Conservation (phyloP, 2,113 vertebrate species). For the Eublepharis macularius region DNA sequence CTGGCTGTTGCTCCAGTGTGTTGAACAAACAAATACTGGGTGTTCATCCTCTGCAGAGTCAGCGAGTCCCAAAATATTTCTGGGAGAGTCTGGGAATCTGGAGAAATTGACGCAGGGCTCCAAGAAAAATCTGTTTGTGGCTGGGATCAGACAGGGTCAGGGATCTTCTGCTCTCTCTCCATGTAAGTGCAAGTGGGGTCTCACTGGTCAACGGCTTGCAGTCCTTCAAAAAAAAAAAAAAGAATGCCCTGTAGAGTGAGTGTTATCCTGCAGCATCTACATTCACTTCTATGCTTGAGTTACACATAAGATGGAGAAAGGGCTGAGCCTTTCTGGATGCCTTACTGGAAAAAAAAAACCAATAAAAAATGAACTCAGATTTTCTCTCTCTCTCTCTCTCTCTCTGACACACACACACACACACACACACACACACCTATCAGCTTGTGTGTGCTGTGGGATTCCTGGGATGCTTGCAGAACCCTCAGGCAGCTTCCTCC, state of each 20-base stretch:
- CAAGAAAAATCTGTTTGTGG: neutral
- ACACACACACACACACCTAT: neutral
- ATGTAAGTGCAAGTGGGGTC: neutral
- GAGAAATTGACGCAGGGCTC: neutral
- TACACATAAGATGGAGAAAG: neutral
- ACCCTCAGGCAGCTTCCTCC: conserved; percentile 36
- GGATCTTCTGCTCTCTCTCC: neutral
- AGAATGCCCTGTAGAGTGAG: neutral
- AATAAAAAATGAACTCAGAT: neutral
- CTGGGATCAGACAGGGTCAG: neutral
- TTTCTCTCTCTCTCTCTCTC: conserved; percentile 40
- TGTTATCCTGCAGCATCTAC: neutral
- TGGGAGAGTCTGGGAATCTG: neutral
- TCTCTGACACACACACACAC: neutral
- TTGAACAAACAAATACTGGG: neutral
- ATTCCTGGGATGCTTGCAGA: conserved; percentile 33
- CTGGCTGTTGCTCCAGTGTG: neutral
- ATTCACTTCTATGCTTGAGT: neutral
- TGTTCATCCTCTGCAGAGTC: neutral
- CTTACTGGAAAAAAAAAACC: neutral
- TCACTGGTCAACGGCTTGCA: neutral
- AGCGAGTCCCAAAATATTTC: neutral
- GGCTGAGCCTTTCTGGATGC: neutral
- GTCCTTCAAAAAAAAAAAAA: neutral
- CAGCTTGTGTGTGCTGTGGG: conserved; percentile 2